Base-by-base conservation (phyloP, 2,113 vertebrate species). In the Xiphophorus couchianus region DNA sequence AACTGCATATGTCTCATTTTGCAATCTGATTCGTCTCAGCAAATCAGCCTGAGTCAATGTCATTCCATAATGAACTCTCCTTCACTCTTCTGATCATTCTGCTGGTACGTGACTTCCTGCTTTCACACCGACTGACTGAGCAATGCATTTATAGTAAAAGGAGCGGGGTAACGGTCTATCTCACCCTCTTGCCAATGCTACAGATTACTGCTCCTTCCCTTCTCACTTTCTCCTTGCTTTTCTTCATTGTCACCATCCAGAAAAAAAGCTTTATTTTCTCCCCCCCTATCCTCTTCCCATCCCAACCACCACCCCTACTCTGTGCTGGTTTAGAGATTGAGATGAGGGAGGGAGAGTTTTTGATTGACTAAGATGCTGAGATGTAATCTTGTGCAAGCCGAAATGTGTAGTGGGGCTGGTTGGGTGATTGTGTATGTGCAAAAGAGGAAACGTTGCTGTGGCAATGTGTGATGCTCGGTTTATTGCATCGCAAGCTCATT, bases 401-500 rank as follows among this genome's bases (percentile, higher is more conserved):
- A 88, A 84, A 88, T 86, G 78, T 87, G 80, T 90, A 86, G 80
- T 83, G 79, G 77, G 74, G 79, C 28, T n/a, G 37, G 44, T 30
- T 60, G 69, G 76, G 51, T 78, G 51, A 61, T n/a, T 74, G 63
- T 73, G 68, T 73, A 61, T 39, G 51, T 35, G 37, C 65, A 70
- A 33, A 66, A 60, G 13, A 69, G 58, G 60, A n/a, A 48, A 76
- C 79, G 70, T 69, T 66, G 78, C 71, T 74, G 78, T 68, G 87
- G 82, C 67, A 73, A 81, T 84, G 83, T 64, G 81, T 77, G 86
- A 83, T 78, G 84, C 83, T 89, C 30, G 39, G 81, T 91, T 91
- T 91, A 93, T 90, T 90, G 88, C 85, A 80, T 90, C 61, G 83
- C 91, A 89, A 93, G 90, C 86, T 93, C 89, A 93, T 94, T 94